Conservation (phyloP, 2,888 invertebrate species). For the Leucophenga maculata region DNA sequence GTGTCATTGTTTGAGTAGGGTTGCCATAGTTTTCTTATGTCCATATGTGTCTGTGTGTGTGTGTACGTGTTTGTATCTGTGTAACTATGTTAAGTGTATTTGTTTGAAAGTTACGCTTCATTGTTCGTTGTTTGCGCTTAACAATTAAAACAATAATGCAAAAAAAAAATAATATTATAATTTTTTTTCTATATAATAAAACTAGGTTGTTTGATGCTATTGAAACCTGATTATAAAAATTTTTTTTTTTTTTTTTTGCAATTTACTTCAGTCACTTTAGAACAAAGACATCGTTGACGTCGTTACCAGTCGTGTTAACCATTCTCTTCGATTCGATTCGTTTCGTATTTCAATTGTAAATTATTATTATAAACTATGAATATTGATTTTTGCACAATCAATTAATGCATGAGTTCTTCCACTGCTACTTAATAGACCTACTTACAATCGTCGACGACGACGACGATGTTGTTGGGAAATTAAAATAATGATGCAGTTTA, state of each 20-base stretch:
- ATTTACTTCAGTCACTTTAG: too few species aligned
- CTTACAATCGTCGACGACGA: background rate
- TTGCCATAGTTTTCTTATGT: background rate
- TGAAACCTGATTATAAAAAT: background rate
- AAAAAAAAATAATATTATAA: background rate
- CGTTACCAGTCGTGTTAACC: background rate
- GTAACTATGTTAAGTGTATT: constrained; percentile 19
- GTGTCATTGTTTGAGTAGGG: constrained; percentile 3
- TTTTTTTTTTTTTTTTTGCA: background rate
- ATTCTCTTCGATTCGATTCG: background rate
- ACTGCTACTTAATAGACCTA: too few species aligned
- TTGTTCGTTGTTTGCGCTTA: background rate
- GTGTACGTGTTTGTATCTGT: constrained; percentile 3
- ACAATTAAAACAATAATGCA: background rate
- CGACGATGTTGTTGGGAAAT: background rate
- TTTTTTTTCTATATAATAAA: too few species aligned
- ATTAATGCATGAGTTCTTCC: constrained; percentile 19
- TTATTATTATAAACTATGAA: constrained; percentile 4
- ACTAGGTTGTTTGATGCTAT: too few species aligned
- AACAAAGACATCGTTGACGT: too few species aligned
- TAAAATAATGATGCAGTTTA: background rate
- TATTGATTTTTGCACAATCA: constrained; percentile 7
- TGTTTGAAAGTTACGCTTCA: background rate
- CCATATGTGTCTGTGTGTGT: background rate
- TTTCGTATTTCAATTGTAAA: constrained; percentile 12